These are phyloP conservation scores for Acrocephalus kingi DNA, from an alignment of 2,113 vertebrate genomes.

Conservation along the genomic window DNA sequence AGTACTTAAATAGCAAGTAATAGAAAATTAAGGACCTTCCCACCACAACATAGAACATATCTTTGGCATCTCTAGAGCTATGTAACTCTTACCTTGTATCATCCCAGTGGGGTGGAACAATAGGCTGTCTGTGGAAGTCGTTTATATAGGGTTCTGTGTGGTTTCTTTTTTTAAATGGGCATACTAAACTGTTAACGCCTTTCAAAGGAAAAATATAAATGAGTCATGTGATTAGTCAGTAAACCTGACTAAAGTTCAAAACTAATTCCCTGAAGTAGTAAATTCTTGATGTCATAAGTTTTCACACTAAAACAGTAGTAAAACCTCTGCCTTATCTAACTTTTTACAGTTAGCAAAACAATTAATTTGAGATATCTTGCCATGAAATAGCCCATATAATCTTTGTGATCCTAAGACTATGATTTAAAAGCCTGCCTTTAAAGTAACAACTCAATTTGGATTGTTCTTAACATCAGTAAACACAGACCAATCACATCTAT, in stretches of 20 bases:
- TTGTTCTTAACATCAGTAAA: not conserved
- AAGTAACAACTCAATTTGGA: not conserved
- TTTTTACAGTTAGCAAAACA: not conserved
- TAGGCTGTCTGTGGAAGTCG: not conserved
- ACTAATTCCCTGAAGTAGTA: not conserved
- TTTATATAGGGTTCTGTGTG: not conserved
- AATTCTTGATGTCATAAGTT: not conserved
- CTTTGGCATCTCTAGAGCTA: not conserved
- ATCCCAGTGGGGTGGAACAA: not conserved
- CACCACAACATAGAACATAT: not conserved
- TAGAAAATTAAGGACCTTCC: not conserved
- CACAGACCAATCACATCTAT: not conserved
- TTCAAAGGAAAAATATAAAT: not conserved
- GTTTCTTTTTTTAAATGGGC: not conserved
- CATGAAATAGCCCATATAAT: not conserved
- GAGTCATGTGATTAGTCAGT: not conserved
- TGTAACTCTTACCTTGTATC: slow-evolving; percentile 12
- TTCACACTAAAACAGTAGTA: not conserved
- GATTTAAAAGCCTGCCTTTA: not conserved
- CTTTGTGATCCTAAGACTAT: not conserved
- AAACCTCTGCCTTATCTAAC: not conserved
- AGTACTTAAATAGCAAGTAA: not conserved
- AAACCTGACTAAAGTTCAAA: not conserved
- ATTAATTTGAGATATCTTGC: not conserved
- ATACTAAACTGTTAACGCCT: not conserved